Evolutionary conservation across 2,888 invertebrate genomes (phyloP).

Genomic region (Erannis defoliaria): DNA sequence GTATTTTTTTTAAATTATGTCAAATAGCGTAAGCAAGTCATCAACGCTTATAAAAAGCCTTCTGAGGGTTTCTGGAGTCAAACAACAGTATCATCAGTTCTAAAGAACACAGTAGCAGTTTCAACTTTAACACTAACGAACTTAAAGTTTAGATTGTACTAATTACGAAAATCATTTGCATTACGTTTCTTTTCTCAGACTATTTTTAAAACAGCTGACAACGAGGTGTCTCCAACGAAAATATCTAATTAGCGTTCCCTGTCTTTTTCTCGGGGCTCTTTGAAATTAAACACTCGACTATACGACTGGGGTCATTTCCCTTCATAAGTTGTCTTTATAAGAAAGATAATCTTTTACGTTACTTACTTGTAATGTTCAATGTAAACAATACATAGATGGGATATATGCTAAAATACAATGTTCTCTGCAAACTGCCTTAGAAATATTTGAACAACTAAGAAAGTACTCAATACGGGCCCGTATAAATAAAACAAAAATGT

Average conservation of each 20-base stretch:
- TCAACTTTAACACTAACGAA: neutral
- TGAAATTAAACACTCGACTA: constrained; percentile 21
- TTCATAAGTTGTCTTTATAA: constrained; percentile 1
- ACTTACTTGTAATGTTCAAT: too few relatives aligned
- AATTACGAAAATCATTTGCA: neutral
- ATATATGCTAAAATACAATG: too few relatives aligned
- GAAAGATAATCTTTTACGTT: neutral
- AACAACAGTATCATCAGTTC: neutral
- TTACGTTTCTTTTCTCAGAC: neutral
- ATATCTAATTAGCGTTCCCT: constrained; percentile 50
- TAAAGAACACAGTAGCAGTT: neutral
- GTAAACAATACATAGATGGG: too few relatives aligned
- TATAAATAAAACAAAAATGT: too few relatives aligned
- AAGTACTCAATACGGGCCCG: too few relatives aligned
- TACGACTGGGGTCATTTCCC: constrained; percentile 8
- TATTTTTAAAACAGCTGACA: constrained; percentile 21
- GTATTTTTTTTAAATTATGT: too few relatives aligned
- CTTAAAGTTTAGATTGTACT: neutral
- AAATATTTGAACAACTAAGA: too few relatives aligned
- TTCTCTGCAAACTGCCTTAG: too few relatives aligned
- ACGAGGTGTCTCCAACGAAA: constrained; percentile 43
- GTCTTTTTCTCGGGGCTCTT: constrained; percentile 27
- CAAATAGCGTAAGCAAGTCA: too few relatives aligned
- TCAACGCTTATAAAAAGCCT: too few relatives aligned
- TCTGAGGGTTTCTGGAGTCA: too few relatives aligned